A percentile compares a stretch with the other conserved stretches of the same genome.
Evolutionary conservation across 2,113 vertebrate species (phyloP).

Genomic region (Pelodiscus sinensis): DNA sequence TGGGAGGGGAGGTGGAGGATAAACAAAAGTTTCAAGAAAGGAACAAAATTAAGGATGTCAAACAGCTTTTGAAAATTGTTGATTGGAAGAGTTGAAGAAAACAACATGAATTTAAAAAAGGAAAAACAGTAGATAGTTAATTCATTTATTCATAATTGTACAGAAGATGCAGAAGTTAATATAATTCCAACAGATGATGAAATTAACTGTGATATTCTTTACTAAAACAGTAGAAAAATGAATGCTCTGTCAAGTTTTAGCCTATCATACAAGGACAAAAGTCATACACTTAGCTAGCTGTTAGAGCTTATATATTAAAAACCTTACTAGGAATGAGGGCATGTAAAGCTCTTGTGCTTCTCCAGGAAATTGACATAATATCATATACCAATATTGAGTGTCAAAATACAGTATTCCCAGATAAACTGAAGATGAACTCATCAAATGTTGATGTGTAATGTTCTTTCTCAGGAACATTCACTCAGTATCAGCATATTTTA

Average conservation of each 20-base stretch:
- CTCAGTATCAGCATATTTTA: neutral
- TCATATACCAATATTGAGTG: neutral
- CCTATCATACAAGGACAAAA: neutral
- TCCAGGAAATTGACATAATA: neutral
- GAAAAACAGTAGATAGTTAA: neutral
- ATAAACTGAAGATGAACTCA: neutral
- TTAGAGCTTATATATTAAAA: neutral
- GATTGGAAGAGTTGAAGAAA: neutral
- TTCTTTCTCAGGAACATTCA: neutral
- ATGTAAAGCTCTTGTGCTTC: rapidly evolving
- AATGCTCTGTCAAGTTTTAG: neutral
- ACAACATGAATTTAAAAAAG: neutral
- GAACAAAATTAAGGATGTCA: neutral
- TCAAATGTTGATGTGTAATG: neutral
- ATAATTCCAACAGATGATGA: neutral
- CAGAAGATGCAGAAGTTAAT: neutral
- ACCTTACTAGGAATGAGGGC: neutral
- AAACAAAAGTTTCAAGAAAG: neutral
- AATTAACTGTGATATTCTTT: neutral
- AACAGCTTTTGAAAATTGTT: neutral
- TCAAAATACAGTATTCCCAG: neutral
- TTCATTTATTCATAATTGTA: neutral
- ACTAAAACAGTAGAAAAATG: neutral
- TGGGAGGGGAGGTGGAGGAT: neutral
- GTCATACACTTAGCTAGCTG: neutral